phyloP scores from a whole-genome alignment of 2,888 invertebrate genomes.

The Erebia epiphron region DNA sequence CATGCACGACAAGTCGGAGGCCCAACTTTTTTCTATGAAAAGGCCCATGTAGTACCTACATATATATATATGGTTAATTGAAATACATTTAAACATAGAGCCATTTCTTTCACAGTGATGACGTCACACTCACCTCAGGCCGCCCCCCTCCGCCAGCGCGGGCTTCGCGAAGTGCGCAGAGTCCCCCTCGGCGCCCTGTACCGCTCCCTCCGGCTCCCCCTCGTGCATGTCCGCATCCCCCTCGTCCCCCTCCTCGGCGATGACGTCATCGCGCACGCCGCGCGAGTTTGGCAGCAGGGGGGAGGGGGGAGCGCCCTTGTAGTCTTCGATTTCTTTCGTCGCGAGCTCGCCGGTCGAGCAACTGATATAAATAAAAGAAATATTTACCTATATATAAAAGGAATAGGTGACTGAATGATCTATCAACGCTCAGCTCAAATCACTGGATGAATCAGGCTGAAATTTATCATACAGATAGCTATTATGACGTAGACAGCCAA shows the following conservation, averaged over 20 bases:
- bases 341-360: slow-evolving; percentile 85
- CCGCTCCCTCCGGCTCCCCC: slow-evolving; percentile 40
- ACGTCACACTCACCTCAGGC: slow-evolving; percentile 52
- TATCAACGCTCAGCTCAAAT: too few relatives aligned
- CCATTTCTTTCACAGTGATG: not conserved
- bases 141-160: slow-evolving; percentile 47
- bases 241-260: slow-evolving; percentile 68
- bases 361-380: slow-evolving; percentile 60
- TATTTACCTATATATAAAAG: too few relatives aligned
- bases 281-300: slow-evolving; percentile 57
- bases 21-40: too few relatives aligned
- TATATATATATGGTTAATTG: too few relatives aligned
- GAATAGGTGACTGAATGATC: too few relatives aligned
- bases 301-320: slow-evolving; percentile 48
- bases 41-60: too few relatives aligned
- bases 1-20: too few relatives aligned
- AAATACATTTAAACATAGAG: too few relatives aligned
- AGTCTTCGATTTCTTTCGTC: slow-evolving; percentile 85
- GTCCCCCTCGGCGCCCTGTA: slow-evolving; percentile 46
- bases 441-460: too few relatives aligned
- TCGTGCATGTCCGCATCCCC: slow-evolving; percentile 45
- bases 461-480: too few relatives aligned
- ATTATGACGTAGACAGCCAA: too few relatives aligned
- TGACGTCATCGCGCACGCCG: slow-evolving; percentile 64
- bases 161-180: not conserved